phyloP scores from a whole-genome alignment of 2,113 vertebrate genomes.

The Andinoacara biseriatus region DNA sequence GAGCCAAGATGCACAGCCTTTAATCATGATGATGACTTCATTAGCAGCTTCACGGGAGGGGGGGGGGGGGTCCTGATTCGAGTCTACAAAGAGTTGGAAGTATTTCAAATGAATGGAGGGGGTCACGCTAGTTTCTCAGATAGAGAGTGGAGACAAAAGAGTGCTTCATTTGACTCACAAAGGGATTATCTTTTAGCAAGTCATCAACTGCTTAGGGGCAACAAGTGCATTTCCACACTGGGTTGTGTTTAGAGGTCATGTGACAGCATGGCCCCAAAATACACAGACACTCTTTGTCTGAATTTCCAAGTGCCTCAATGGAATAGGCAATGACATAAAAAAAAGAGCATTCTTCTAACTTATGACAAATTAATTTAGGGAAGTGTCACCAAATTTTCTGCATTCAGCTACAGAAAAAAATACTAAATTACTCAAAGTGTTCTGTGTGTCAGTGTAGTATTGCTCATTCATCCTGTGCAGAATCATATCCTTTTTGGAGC shows the following conservation, averaged over 20 bases:
- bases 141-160: slow-evolving; percentile 34
- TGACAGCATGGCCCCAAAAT: slow-evolving; percentile 24
- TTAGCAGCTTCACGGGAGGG: slow-evolving; percentile 24
- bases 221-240: slow-evolving; percentile 46
- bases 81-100: background rate
- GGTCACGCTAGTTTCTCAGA: slow-evolving; percentile 21
- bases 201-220: slow-evolving; percentile 45
- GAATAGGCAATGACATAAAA: slow-evolving; percentile 38
- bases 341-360: slow-evolving; percentile 42
- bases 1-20: background rate
- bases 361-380: slow-evolving; percentile 21
- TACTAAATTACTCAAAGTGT: slow-evolving; percentile 18
- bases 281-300: slow-evolving; percentile 51
- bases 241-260: slow-evolving; percentile 41
- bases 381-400: slow-evolving; percentile 39
- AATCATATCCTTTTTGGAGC: slow-evolving; percentile 32
- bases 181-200: slow-evolving; percentile 43
- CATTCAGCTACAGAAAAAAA: slow-evolving; percentile 30
- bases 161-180: slow-evolving; percentile 54
- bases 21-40: slow-evolving; percentile 53
- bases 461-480: slow-evolving; percentile 38
- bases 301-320: slow-evolving; percentile 23
- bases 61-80: background rate
- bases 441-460: slow-evolving; percentile 30
- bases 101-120: slow-evolving; percentile 3